A percentile compares a stretch with the other conserved stretches of the same genome.
These are phyloP conservation scores for Sebastiscus tertius DNA, from an alignment of 2,797 vertebrate genomes.

Conservation along the genomic window DNA sequence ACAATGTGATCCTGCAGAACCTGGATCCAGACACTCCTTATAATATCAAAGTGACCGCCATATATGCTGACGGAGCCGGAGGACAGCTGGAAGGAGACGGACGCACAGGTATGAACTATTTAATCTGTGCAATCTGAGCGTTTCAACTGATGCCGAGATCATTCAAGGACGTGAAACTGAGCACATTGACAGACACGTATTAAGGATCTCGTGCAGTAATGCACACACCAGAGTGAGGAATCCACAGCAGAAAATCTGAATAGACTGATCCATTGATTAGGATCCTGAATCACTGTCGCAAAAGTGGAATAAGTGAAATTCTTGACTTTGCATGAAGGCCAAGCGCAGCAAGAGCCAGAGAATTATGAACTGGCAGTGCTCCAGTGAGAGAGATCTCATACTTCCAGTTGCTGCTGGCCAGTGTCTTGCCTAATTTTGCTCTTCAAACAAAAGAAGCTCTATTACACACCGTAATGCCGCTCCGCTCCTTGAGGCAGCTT, in stretches of 20 bases:
- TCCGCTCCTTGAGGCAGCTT: slow-evolving; percentile 1
- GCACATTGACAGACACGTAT: not conserved
- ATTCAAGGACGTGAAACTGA: slow-evolving; percentile 1
- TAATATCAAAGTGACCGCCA: slow-evolving; percentile 91
- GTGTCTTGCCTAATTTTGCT: slow-evolving; percentile 40
- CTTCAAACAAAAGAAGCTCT: slow-evolving; percentile 47
- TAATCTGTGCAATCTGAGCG: too few species aligned
- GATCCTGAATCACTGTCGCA: slow-evolving; percentile 31
- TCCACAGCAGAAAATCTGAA: slow-evolving; percentile 38
- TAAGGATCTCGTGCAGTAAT: not conserved
- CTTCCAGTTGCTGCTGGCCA: slow-evolving; percentile 20
- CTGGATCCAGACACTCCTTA: slow-evolving; percentile 95
- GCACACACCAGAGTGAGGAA: not conserved
- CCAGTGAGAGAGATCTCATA: slow-evolving; percentile 36
- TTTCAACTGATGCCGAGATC: not conserved
- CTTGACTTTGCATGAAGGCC: slow-evolving; percentile 37
- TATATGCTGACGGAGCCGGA: slow-evolving; percentile 93
- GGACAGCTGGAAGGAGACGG: slow-evolving; percentile 91
- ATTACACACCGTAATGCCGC: slow-evolving; percentile 9
- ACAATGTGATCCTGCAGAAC: slow-evolving; percentile 90
- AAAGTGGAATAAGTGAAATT: slow-evolving; percentile 37
- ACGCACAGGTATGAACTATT: slow-evolving; percentile 86
- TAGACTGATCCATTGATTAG: slow-evolving; percentile 43
- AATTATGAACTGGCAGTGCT: slow-evolving; percentile 47
- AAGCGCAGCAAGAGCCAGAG: slow-evolving; percentile 49